phyloP scores from a whole-genome alignment of 2,113 vertebrate species.

The Bostrychus sinensis region DNA sequence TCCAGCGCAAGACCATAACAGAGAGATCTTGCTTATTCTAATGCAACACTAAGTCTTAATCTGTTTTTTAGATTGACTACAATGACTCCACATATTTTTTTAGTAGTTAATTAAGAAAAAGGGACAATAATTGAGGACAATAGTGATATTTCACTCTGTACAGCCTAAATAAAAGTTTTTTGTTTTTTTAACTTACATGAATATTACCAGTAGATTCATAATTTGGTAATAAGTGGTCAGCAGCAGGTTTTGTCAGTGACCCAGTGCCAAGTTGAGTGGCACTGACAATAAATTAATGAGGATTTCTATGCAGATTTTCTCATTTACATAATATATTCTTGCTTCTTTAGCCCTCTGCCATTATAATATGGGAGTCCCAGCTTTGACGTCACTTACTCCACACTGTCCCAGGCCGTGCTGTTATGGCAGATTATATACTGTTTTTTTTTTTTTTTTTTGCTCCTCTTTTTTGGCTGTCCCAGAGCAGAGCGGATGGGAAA shows the following conservation, averaged over 20 bases:
- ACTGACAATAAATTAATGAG: background rate
- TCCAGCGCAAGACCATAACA: too few species aligned
- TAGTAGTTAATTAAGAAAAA: too few species aligned
- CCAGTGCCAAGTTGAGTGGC: background rate
- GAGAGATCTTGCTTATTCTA: too few species aligned
- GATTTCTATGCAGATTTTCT: too few species aligned
- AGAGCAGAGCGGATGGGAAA: slow-evolving; percentile 72
- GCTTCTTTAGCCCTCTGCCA: slow-evolving; percentile 10
- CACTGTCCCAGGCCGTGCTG: slow-evolving; percentile 45
- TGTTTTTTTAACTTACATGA: too few species aligned
- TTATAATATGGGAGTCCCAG: slow-evolving; percentile 68
- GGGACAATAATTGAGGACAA: too few species aligned
- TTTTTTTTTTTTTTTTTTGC: slow-evolving; percentile 12
- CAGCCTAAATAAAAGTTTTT: too few species aligned
- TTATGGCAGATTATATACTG: slow-evolving; percentile 45
- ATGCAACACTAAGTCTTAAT: too few species aligned
- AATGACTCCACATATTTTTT: too few species aligned
- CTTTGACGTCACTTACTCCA: slow-evolving; percentile 68
- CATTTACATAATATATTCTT: background rate
- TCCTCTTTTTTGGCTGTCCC: slow-evolving; percentile 47
- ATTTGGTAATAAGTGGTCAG: background rate
- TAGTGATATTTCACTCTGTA: too few species aligned
- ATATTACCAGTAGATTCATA: too few species aligned
- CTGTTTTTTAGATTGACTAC: too few species aligned
- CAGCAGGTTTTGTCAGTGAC: background rate